Conservation (phyloP, 2,113 vertebrate species). For the Laticauda colubrina region DNA sequence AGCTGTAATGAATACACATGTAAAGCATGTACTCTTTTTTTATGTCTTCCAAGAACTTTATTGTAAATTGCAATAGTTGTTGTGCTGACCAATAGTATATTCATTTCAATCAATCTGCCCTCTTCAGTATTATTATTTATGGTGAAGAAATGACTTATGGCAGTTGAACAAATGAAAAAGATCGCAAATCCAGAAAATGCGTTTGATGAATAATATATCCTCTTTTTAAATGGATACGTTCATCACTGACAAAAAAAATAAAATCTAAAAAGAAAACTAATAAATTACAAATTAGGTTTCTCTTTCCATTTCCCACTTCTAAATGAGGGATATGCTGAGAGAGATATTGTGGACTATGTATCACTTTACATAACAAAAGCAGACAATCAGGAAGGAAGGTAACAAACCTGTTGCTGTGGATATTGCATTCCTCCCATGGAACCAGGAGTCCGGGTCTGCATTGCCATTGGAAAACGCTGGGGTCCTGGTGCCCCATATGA, state of each 20-base stretch:
- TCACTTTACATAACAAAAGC: neutral
- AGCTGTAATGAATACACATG: neutral
- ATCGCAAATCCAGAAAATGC: neutral
- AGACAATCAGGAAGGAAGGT: neutral
- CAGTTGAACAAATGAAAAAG: neutral
- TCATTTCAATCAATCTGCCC: neutral
- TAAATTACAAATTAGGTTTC: neutral
- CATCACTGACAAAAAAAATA: constrained; percentile 14
- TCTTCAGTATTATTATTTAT: constrained; percentile 1
- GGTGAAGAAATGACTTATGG: neutral
- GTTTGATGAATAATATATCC: constrained; percentile 2
- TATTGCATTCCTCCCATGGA: constrained; percentile 89
- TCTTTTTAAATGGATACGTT: neutral
- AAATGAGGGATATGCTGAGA: neutral
- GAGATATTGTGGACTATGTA: neutral
- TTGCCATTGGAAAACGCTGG: constrained; percentile 89
- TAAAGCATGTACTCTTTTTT: neutral
- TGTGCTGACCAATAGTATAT: constrained; percentile 6
- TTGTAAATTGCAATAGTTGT: neutral
- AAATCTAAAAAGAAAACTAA: neutral
- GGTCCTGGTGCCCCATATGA: constrained; percentile 85
- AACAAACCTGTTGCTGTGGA: constrained; percentile 91
- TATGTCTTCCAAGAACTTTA: neutral
- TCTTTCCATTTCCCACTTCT: neutral
- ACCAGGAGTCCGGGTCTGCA: constrained; percentile 86